These are phyloP conservation scores for Anastrepha ludens DNA, from an alignment of 1,140 invertebrate species.

Conservation along the genomic window DNA sequence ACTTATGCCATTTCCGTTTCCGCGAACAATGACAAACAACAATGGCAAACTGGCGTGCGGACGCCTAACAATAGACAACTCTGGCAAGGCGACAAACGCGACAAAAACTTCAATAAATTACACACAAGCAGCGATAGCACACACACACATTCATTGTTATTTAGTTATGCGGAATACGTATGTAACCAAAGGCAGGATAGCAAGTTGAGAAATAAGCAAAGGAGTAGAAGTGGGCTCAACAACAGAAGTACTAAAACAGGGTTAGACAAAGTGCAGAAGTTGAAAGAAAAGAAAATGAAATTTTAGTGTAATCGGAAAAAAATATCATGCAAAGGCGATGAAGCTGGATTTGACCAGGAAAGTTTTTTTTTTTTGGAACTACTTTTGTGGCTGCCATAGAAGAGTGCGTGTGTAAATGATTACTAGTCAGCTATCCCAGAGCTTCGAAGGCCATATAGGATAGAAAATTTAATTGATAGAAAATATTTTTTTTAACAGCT, in stretches of 20 bases:
- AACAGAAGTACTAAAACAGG: not conserved
- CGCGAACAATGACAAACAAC: conserved; percentile 54
- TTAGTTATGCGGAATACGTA: not conserved
- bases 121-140: not conserved
- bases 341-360: not conserved
- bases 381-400: not conserved
- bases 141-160: not conserved
- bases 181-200: not conserved
- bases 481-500: too few species aligned
- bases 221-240: not conserved
- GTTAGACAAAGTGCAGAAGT: not conserved
- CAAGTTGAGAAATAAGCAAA: not conserved
- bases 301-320: not conserved
- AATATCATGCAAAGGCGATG: not conserved
- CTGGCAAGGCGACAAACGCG: conserved; percentile 15
- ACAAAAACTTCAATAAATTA: conserved; percentile 49
- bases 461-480: too few species aligned
- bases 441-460: too few species aligned
- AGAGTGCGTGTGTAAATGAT: too few species aligned
- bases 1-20: conserved; percentile 56
- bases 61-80: conserved; percentile 46
- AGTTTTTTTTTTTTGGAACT: not conserved
- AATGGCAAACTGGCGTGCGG: conserved; percentile 27
- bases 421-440: too few species aligned
- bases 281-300: not conserved